A percentile compares a stretch with the other conserved stretches of the same genome.
These are phyloP conservation scores for Latheticus oryzae DNA, from an alignment of 2,888 invertebrate genomes.

Conservation along the genomic window DNA sequence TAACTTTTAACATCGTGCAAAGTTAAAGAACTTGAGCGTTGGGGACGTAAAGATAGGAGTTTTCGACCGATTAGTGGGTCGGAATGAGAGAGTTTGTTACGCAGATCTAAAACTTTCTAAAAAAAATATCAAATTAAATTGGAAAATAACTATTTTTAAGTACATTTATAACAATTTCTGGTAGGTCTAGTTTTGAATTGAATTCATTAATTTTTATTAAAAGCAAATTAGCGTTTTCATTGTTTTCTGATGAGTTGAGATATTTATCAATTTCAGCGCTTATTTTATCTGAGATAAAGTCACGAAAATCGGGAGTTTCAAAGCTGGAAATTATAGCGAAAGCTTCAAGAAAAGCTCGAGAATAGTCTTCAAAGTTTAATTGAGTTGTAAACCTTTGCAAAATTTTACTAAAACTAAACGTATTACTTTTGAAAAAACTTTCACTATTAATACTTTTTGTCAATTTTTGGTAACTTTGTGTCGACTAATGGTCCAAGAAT, in stretches of 20 bases:
- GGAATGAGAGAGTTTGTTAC: constrained; percentile 23
- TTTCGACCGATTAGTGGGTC: constrained; percentile 7
- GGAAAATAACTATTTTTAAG: neutral
- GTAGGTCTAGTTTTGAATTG: constrained; percentile 24
- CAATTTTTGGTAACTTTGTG: constrained; percentile 12
- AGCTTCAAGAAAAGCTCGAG: constrained; percentile 29
- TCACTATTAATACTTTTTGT: constrained; percentile 14
- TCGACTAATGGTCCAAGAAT: constrained; percentile 22
- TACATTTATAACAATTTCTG: constrained; percentile 35
- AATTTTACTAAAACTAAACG: constrained; percentile 25
- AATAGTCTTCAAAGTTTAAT: constrained; percentile 22
- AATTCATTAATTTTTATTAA: constrained; percentile 34
- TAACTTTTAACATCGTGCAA: constrained; percentile 29
- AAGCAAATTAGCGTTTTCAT: constrained; percentile 16
- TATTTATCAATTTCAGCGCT: constrained; percentile 23
- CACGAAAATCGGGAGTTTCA: constrained; percentile 6
- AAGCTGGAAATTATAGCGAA: constrained; percentile 26
- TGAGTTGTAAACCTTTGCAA: constrained; percentile 14
- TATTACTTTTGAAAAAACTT: no score
- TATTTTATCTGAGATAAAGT: constrained; percentile 18
- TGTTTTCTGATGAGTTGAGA: constrained; percentile 7
- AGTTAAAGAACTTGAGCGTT: constrained; percentile 10
- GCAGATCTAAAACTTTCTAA: constrained; percentile 32
- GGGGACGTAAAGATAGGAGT: constrained; percentile 3
- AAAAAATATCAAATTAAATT: constrained; percentile 1